These are phyloP conservation scores for Trogon surrucura DNA, from an alignment of 2,113 vertebrate species.

Conservation along the genomic window DNA sequence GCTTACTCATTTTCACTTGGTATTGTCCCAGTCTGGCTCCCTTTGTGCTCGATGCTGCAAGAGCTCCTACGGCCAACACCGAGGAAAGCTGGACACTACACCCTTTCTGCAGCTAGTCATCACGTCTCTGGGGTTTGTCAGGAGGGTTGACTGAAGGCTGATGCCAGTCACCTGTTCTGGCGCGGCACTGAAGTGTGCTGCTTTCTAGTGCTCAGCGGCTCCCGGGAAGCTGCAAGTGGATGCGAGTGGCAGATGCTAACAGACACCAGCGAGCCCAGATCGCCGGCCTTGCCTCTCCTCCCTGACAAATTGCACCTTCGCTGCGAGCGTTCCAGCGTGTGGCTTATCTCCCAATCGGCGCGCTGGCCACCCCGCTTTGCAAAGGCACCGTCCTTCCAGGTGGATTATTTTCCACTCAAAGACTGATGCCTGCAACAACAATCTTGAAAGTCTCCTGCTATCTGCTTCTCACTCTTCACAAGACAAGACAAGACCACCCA, in stretches of 20 bases:
- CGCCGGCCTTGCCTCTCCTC: background rate
- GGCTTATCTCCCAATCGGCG: slow-evolving; percentile 16
- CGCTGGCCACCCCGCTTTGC: background rate
- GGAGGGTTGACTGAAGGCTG: slow-evolving; percentile 3
- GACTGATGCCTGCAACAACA: slow-evolving; percentile 61
- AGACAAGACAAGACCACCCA: slow-evolving; percentile 81
- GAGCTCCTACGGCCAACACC: background rate
- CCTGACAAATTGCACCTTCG: slow-evolving; percentile 53
- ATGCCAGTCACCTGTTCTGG: background rate
- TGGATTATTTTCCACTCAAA: slow-evolving; percentile 73
- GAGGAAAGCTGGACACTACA: slow-evolving; percentile 60
- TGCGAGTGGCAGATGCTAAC: slow-evolving; percentile 36
- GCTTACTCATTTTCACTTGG: background rate
- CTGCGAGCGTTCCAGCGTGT: background rate
- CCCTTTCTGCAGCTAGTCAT: slow-evolving; percentile 50
- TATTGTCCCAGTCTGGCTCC: background rate
- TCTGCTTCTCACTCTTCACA: slow-evolving; percentile 71
- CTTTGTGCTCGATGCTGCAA: background rate
- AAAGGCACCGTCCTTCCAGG: slow-evolving; percentile 53
- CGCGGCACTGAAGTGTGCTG: background rate
- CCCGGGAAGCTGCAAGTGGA: slow-evolving; percentile 18
- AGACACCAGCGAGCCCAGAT: background rate
- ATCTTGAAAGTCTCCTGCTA: slow-evolving; percentile 72
- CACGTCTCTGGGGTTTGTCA: slow-evolving; percentile 49
- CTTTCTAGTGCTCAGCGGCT: background rate